Percentiles rank a stretch among this genome's conserved stretches.
These are phyloP conservation scores for Leptinotarsa rubiginosa DNA, from an alignment of 2,888 invertebrate genomes.

Conservation along the genomic window DNA sequence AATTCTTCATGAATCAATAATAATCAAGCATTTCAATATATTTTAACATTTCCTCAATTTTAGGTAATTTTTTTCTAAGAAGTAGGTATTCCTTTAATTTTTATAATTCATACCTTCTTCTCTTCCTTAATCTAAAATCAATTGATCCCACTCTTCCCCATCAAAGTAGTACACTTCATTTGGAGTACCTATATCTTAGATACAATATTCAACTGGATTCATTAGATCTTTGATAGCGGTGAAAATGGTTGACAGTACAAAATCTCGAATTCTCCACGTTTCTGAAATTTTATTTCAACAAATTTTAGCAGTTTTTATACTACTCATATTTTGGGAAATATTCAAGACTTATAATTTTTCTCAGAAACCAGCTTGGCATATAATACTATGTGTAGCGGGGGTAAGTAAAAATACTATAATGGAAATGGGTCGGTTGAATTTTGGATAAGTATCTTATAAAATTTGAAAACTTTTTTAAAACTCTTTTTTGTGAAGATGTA, in stretches of 20 bases:
- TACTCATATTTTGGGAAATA: constrained; percentile 49
- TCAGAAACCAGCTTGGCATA: constrained; percentile 53
- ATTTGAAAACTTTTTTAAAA: no score
- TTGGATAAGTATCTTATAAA: no score
- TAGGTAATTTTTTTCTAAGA: no score
- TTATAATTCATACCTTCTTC: background rate
- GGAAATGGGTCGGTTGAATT: no score
- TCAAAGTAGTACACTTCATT: background rate
- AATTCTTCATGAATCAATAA: no score
- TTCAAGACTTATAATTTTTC: constrained; percentile 35
- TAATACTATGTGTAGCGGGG: constrained; percentile 55
- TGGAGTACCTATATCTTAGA: no score
- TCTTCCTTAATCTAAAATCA: background rate
- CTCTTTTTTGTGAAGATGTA: no score
- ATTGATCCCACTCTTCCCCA: background rate
- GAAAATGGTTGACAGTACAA: constrained; percentile 23
- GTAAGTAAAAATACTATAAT: constrained; percentile 50
- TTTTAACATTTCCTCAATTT: no score
- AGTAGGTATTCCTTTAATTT: no score
- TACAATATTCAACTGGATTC: no score
- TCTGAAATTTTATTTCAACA: constrained; percentile 48
- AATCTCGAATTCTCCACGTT: constrained; percentile 36
- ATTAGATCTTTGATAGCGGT: background rate
- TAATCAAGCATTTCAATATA: no score
- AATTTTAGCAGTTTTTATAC: constrained; percentile 47